Conservation (phyloP, 2,113 vertebrate genomes). For the Vimba vimba region DNA sequence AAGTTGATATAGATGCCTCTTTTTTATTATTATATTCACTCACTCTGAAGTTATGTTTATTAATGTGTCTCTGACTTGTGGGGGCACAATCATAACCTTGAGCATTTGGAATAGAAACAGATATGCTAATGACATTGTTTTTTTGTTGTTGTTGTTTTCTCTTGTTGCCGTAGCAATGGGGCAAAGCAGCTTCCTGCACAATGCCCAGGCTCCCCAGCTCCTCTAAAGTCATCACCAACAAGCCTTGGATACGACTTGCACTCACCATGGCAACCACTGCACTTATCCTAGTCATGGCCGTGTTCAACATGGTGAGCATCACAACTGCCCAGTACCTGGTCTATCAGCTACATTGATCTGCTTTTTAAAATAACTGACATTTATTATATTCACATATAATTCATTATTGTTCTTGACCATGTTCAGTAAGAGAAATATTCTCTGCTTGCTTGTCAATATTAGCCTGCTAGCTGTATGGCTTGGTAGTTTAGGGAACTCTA, state of each 20-base stretch:
- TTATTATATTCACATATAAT: background rate
- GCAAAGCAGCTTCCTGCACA: slow-evolving; percentile 83
- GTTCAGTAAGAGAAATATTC: background rate
- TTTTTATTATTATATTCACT: background rate
- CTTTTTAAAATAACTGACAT: background rate
- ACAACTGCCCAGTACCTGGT: slow-evolving; percentile 22
- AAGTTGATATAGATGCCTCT: background rate
- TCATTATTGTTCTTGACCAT: background rate
- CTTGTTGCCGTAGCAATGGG: slow-evolving; percentile 83
- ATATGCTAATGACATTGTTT: slow-evolving; percentile 54
- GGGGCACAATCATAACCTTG: slow-evolving; percentile 15
- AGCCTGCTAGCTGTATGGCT: slow-evolving; percentile 12
- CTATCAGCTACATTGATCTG: background rate
- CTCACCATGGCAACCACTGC: slow-evolving; percentile 90
- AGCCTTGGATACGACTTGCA: slow-evolving; percentile 90
- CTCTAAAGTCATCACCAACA: slow-evolving; percentile 89
- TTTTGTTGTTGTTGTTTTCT: slow-evolving; percentile 43
- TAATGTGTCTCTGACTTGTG: slow-evolving; percentile 29
- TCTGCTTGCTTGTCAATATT: background rate
- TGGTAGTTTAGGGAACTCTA: slow-evolving; percentile 29
- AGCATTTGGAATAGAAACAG: slow-evolving; percentile 18
- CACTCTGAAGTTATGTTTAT: slow-evolving; percentile 27
- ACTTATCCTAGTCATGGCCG: slow-evolving; percentile 91
- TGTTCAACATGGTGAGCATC: slow-evolving; percentile 95
- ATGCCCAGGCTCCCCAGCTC: slow-evolving; percentile 87